These are phyloP conservation scores for Meteorus cinctellus DNA, from an alignment of 2,888 invertebrate species.

Conservation along the genomic window DNA sequence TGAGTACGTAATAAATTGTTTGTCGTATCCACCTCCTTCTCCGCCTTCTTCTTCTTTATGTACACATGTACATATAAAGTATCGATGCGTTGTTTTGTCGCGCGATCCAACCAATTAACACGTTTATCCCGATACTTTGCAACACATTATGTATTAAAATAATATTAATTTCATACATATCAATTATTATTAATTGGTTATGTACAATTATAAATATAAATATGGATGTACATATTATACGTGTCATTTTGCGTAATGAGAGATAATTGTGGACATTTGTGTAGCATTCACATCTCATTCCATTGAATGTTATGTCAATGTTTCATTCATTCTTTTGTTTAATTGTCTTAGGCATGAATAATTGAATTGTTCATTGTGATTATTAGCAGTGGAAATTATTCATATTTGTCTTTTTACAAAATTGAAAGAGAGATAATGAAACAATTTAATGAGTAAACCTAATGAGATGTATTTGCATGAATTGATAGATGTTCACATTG, in stretches of 20 bases:
- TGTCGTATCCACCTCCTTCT: constrained; percentile 13
- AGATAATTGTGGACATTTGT: neutral
- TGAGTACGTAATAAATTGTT: constrained; percentile 10
- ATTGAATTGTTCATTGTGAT: too few relatives aligned
- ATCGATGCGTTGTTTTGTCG: neutral
- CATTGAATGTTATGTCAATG: too few relatives aligned
- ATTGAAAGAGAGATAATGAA: too few relatives aligned
- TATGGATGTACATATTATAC: neutral
- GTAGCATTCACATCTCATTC: too few relatives aligned
- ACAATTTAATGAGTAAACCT: too few relatives aligned
- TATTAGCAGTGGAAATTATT: too few relatives aligned
- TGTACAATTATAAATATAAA: neutral
- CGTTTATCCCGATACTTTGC: neutral
- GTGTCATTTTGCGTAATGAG: neutral
- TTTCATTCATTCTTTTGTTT: too few relatives aligned
- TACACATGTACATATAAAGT: neutral
- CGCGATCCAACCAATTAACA: constrained; percentile 1
- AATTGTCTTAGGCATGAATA: too few relatives aligned
- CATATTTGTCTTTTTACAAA: too few relatives aligned
- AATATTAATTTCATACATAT: neutral
- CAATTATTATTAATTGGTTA: neutral
- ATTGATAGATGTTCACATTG: too few relatives aligned
- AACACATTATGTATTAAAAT: constrained; percentile 7
- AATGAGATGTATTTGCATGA: too few relatives aligned
- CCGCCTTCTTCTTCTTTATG: neutral